phyloP scores from a whole-genome alignment of 37 sponge, comb jelly and placozoan genomes.

The Ephydatia muelleri region DNA sequence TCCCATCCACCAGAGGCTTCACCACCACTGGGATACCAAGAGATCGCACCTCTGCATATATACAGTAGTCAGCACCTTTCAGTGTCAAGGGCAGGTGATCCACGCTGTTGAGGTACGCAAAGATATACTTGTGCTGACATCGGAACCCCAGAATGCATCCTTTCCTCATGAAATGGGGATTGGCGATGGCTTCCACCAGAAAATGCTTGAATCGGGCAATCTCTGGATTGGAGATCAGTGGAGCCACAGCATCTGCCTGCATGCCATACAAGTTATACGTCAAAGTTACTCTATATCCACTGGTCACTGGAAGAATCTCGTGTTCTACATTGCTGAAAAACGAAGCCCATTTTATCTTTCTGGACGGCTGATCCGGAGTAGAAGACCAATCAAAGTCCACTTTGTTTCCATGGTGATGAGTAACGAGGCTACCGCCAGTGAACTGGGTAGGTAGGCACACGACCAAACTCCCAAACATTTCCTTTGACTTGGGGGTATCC shows the following conservation, averaged over 20 bases:
- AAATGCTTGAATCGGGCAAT: neutral
- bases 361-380: neutral
- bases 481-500: constrained; percentile 23
- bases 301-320: constrained; percentile 39
- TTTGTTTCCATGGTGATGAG: constrained; percentile 15
- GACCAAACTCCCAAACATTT: constrained; percentile 52
- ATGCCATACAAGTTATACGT: constrained; percentile 39
- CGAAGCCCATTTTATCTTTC: constrained; percentile 10
- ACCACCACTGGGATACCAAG: constrained; percentile 22
- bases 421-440: constrained; percentile 33
- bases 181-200: constrained; percentile 5
- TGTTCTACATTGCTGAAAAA: constrained; percentile 39
- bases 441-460: constrained; percentile 36
- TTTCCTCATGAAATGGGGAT: too few relatives aligned
- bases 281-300: constrained; percentile 27
- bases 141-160: too few relatives aligned
- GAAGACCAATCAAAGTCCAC: constrained; percentile 38
- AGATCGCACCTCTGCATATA: constrained; percentile 13
- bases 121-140: constrained; percentile 13
- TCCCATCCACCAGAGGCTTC: constrained; percentile 8
- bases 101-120: neutral
- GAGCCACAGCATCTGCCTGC: neutral
- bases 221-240: neutral
- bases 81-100: neutral
- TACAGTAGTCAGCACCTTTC: constrained; percentile 9